Conservation (phyloP, 2,888 invertebrate species). For the Geophilus truncorum region DNA sequence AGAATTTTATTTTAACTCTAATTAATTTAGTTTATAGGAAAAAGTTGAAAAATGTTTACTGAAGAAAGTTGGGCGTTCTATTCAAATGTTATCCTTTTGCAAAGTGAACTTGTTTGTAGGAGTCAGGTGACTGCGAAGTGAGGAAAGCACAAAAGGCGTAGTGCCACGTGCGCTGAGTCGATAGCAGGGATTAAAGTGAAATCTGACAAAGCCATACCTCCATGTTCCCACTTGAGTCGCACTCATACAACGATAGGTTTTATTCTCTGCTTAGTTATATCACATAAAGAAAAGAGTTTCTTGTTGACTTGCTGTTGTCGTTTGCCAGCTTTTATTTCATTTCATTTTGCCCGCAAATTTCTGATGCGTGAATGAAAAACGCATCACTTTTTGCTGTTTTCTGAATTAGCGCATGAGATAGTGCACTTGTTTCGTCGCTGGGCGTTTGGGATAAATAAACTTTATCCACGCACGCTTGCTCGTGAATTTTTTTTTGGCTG, state of each 20-base stretch:
- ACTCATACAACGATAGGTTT: neutral
- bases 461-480: too few relatives aligned
- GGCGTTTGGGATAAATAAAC: too few relatives aligned
- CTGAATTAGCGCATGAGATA: too few relatives aligned
- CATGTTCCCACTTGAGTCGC: neutral
- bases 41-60: neutral
- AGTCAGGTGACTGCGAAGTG: neutral
- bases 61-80: neutral
- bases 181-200: neutral
- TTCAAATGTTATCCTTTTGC: neutral
- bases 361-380: too few relatives aligned
- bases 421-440: too few relatives aligned
- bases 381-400: too few relatives aligned
- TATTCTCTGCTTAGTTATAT: too few relatives aligned
- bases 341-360: too few relatives aligned
- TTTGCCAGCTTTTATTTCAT: too few relatives aligned
- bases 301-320: too few relatives aligned
- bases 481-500: too few relatives aligned
- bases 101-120: neutral
- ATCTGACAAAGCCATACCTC: slow-evolving; percentile 6
- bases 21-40: neutral
- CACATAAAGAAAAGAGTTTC: too few relatives aligned
- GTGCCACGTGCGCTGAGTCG: slow-evolving; percentile 3
- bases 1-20: neutral
- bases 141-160: neutral